A percentile compares a stretch with the other conserved stretches of the same genome.
Conservation (phyloP, 2,797 vertebrate genomes). For the Rhinogobio ventralis region DNA sequence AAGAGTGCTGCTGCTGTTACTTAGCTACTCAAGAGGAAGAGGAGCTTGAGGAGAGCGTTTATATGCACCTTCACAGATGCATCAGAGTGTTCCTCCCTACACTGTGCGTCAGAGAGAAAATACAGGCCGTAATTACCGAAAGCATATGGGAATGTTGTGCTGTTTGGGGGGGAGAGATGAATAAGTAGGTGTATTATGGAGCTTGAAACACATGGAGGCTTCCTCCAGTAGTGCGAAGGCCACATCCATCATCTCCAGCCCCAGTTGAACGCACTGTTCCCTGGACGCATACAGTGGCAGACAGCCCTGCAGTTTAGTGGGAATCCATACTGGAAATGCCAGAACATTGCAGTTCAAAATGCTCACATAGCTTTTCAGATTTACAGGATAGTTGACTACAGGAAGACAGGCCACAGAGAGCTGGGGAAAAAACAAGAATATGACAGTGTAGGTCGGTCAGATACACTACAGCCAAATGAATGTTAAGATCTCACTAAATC, state of each 20-base stretch:
- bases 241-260: constrained; percentile 51
- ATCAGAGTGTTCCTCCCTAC: constrained; percentile 9
- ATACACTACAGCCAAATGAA: not conserved
- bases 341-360: not conserved
- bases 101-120: not conserved
- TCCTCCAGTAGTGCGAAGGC: constrained; percentile 38
- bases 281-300: constrained; percentile 28
- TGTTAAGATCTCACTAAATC: not conserved
- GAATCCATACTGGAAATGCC: constrained; percentile 10
- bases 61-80: not conserved
- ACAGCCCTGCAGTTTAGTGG: constrained; percentile 16
- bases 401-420: constrained; percentile 1
- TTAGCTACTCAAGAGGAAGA: constrained; percentile 1
- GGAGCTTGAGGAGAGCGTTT: not conserved
- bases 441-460: not conserved
- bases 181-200: constrained; percentile 40
- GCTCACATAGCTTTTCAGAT: not conserved
- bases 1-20: not conserved
- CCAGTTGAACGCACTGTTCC: constrained; percentile 43
- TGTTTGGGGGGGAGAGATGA: constrained; percentile 40
- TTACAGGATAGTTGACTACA: constrained; percentile 16
- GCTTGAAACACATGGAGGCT: constrained; percentile 46
- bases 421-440: not conserved
- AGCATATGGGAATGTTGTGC: constrained; percentile 35
- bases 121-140: constrained; percentile 24